Conservation (phyloP, 1,140 invertebrate genomes). For the Colletes latitarsis region DNA sequence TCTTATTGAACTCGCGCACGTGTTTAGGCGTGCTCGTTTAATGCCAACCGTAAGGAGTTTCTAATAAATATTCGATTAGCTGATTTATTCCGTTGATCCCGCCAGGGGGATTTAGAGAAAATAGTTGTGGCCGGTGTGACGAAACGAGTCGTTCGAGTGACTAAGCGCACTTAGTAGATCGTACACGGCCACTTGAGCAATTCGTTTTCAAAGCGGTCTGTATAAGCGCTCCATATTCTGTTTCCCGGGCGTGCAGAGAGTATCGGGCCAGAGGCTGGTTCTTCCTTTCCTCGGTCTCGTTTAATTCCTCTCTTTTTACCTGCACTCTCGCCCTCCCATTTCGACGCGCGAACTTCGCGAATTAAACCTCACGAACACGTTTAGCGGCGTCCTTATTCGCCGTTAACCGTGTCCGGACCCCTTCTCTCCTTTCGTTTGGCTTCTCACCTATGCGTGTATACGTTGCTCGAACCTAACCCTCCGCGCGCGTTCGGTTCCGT, state of each 20-base stretch:
- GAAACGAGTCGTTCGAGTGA: background rate
- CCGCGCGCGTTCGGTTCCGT: slow-evolving; percentile 23
- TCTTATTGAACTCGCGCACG: background rate
- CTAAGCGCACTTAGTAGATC: slow-evolving; percentile 30
- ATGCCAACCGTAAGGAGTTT: slow-evolving; percentile 14
- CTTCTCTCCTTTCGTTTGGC: slow-evolving; percentile 17
- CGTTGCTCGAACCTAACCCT: slow-evolving; percentile 29
- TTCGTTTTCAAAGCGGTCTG: background rate
- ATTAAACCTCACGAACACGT: slow-evolving; percentile 33
- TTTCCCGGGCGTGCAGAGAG: background rate
- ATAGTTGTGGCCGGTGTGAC: slow-evolving; percentile 8
- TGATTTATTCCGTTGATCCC: slow-evolving; percentile 27
- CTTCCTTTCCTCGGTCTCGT: slow-evolving; percentile 12
- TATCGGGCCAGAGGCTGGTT: background rate
- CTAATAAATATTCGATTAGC: slow-evolving; percentile 41
- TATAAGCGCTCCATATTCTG: background rate
- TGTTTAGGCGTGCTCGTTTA: slow-evolving; percentile 29
- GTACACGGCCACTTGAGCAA: background rate
- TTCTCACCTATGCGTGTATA: slow-evolving; percentile 39
- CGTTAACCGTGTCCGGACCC: background rate
- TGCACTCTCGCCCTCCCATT: slow-evolving; percentile 15
- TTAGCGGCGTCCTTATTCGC: slow-evolving; percentile 23
- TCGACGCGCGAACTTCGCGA: slow-evolving; percentile 15
- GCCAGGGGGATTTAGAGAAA: slow-evolving; percentile 9
- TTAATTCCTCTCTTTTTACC: slow-evolving; percentile 45